A percentile compares a stretch with the other conserved stretches of the same genome.
Evolutionary conservation across 2,888 invertebrate species (phyloP).

Genomic region (Calliopum simillimum): DNA sequence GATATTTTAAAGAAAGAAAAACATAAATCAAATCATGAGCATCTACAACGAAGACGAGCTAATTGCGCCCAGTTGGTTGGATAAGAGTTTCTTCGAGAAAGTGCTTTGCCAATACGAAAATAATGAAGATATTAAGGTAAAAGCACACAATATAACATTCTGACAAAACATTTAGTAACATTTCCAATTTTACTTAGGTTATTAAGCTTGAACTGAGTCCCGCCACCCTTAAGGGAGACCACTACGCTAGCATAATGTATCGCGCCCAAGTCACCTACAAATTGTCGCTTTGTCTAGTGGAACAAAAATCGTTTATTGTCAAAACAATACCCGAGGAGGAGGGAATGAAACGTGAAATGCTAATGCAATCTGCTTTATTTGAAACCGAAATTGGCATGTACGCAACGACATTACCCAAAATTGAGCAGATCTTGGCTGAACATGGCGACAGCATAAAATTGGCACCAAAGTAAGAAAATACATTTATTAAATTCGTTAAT

Average conservation of each 20-base stretch:
- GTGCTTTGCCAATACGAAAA: no score
- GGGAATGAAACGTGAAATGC: slow-evolving; percentile 45
- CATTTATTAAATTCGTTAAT: neutral
- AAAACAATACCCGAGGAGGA: slow-evolving; percentile 48
- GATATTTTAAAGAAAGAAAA: no score
- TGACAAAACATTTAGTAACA: no score
- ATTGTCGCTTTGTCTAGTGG: neutral
- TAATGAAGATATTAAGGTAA: no score
- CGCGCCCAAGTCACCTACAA: slow-evolving; percentile 43
- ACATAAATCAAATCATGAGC: no score
- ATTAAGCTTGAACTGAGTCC: slow-evolving; percentile 34
- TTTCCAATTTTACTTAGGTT: no score
- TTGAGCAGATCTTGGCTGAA: slow-evolving; percentile 46
- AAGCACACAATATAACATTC: no score
- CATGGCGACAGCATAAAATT: slow-evolving; percentile 47
- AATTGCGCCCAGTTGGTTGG: no score
- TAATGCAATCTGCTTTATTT: slow-evolving; percentile 42
- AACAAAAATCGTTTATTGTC: slow-evolving; percentile 43
- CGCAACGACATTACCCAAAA: slow-evolving; percentile 48
- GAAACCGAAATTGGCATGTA: slow-evolving; percentile 53
- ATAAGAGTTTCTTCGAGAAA: no score
- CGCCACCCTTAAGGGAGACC: slow-evolving; percentile 48
- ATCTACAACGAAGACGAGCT: no score
- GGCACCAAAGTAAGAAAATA: slow-evolving; percentile 35
- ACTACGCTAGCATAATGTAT: slow-evolving; percentile 53